These are phyloP conservation scores for Monarcha castaneiventris DNA, from an alignment of 2,113 vertebrate genomes.

Conservation along the genomic window DNA sequence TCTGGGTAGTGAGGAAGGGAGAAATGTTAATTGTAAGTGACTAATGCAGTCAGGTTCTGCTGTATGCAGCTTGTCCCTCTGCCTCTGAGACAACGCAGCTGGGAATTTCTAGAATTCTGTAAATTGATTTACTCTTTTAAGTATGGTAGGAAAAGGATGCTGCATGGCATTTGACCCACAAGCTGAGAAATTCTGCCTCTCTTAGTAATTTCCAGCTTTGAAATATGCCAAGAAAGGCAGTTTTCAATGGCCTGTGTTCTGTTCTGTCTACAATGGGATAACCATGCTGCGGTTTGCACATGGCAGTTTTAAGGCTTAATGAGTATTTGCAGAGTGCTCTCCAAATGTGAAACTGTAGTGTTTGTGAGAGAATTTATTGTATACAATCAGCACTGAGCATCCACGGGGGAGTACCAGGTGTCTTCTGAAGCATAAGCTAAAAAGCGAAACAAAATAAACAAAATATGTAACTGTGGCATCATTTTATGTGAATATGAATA, in stretches of 20 bases:
- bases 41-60: background rate
- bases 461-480: background rate
- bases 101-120: background rate
- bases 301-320: background rate
- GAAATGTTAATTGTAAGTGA: constrained; percentile 12
- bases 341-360: background rate
- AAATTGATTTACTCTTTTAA: background rate
- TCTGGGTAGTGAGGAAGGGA: background rate
- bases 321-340: background rate
- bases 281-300: background rate
- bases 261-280: background rate
- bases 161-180: background rate
- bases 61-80: background rate
- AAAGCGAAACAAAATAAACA: background rate
- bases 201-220: background rate
- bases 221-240: background rate
- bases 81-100: background rate
- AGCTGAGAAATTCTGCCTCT: background rate
- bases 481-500: background rate
- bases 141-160: background rate
- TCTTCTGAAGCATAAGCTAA: background rate
- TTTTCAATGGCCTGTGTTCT: background rate
- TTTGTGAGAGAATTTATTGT: background rate
- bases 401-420: background rate
- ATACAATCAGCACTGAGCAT: background rate